These are phyloP conservation scores for Belgica antarctica DNA, from an alignment of 2,888 invertebrate species.

Conservation along the genomic window DNA sequence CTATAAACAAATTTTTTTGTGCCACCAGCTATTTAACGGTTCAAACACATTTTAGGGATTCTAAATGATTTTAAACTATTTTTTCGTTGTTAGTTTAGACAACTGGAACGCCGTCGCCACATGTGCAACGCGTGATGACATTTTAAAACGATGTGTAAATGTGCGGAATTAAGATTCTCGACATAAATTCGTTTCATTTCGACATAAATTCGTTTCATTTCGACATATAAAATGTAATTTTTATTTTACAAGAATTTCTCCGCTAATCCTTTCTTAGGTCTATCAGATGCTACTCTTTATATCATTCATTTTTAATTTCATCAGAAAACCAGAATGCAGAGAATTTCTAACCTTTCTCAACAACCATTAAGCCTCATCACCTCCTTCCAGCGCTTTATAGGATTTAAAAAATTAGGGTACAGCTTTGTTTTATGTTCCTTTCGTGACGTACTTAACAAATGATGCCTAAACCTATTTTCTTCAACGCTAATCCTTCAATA, in stretches of 20 bases:
- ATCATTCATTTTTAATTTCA: too few relatives aligned
- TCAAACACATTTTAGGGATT: conserved; percentile 25
- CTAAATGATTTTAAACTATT: neutral
- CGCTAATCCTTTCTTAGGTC: too few relatives aligned
- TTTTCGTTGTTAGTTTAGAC: neutral
- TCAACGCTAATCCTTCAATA: conserved; percentile 9
- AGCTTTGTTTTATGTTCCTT: too few relatives aligned
- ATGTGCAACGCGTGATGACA: conserved; percentile 28
- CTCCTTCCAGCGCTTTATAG: too few relatives aligned
- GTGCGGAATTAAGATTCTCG: conserved; percentile 5
- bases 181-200: neutral
- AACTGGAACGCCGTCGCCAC: conserved; percentile 17
- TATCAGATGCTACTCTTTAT: too few relatives aligned
- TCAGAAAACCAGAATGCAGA: too few relatives aligned
- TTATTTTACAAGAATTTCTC: too few relatives aligned
- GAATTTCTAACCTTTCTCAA: too few relatives aligned
- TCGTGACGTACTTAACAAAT: neutral
- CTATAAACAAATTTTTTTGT: conserved; percentile 15
- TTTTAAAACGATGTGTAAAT: conserved; percentile 24
- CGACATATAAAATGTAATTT: too few relatives aligned
- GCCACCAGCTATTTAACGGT: neutral
- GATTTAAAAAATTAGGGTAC: too few relatives aligned
- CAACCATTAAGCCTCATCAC: too few relatives aligned
- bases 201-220: too few relatives aligned
- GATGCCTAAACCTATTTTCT: neutral